These are phyloP conservation scores for Phainopepla nitens DNA, from an alignment of 2,113 vertebrate genomes.

Conservation along the genomic window DNA sequence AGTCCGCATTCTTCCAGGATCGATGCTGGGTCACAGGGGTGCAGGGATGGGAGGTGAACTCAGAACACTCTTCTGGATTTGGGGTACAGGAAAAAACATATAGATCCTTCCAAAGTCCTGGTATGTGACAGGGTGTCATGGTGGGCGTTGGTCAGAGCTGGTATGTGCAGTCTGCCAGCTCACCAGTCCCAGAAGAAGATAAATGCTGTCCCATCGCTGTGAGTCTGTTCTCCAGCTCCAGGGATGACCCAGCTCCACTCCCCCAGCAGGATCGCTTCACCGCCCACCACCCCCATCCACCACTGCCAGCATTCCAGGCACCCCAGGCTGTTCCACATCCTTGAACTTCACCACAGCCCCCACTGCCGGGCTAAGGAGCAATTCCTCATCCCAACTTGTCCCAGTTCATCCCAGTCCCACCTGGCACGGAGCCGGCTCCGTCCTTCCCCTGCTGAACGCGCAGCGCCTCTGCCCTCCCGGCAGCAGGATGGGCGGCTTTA, in stretches of 20 bases:
- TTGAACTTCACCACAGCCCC: not conserved
- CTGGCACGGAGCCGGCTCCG: rapidly evolving
- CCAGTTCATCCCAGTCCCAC: not conserved
- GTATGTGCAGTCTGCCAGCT: not conserved
- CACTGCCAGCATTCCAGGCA: rapidly evolving
- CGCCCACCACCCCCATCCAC: rapidly evolving
- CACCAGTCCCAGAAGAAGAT: not conserved
- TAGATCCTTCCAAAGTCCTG: not conserved
- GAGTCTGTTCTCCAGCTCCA: not conserved
- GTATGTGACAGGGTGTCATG: not conserved
- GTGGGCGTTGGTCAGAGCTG: not conserved
- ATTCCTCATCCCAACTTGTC: not conserved
- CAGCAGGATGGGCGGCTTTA: not conserved
- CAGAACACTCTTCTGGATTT: not conserved
- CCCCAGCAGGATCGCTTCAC: rapidly evolving
- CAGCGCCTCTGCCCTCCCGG: not conserved
- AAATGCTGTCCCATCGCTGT: rapidly evolving
- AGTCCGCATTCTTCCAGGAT: not conserved
- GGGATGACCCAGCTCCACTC: not conserved
- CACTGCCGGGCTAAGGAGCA: rapidly evolving
- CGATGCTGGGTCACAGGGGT: not conserved
- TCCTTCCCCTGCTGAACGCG: not conserved
- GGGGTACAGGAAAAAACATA: not conserved
- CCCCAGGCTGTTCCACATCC: rapidly evolving
- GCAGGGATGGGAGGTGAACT: not conserved